Evolutionary conservation across 92 coral and sea anemone genomes (phyloP).

Genomic region (Phymanthus crucifer): DNA sequence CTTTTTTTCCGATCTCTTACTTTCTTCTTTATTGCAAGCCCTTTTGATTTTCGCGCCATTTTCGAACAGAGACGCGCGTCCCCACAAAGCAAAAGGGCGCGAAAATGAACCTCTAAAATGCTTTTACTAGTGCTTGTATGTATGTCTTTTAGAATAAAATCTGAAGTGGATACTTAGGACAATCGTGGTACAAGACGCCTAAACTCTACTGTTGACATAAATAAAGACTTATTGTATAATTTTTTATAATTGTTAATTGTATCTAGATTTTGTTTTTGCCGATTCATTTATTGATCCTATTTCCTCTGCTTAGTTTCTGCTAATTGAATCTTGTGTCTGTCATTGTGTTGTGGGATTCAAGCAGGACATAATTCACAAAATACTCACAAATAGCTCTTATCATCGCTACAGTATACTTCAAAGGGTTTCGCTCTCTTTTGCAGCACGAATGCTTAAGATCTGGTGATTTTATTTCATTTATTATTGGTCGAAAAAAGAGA

Average conservation of each 20-base stretch:
- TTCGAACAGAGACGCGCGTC: not conserved
- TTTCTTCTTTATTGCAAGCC: not conserved
- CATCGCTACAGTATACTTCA: too few relatives aligned
- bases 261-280: not conserved
- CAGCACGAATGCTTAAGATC: too few relatives aligned
- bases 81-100: not conserved
- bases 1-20: not conserved
- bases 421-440: too few relatives aligned
- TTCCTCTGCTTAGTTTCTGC: not conserved
- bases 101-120: not conserved
- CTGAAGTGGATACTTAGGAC: not conserved
- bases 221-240: not conserved
- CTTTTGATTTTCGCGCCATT: not conserved
- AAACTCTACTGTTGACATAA: slow-evolving; percentile 1
- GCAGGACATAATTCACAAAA: not conserved
- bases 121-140: not conserved
- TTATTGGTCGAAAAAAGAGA: too few relatives aligned
- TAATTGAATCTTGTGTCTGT: not conserved
- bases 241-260: not conserved
- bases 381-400: not conserved
- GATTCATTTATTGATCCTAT: not conserved
- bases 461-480: too few relatives aligned
- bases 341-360: not conserved
- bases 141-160: not conserved
- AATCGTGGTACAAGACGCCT: not conserved